Evolutionary conservation across 2,113 vertebrate genomes (phyloP).

Genomic region (Peromyscus polionotus): DNA sequence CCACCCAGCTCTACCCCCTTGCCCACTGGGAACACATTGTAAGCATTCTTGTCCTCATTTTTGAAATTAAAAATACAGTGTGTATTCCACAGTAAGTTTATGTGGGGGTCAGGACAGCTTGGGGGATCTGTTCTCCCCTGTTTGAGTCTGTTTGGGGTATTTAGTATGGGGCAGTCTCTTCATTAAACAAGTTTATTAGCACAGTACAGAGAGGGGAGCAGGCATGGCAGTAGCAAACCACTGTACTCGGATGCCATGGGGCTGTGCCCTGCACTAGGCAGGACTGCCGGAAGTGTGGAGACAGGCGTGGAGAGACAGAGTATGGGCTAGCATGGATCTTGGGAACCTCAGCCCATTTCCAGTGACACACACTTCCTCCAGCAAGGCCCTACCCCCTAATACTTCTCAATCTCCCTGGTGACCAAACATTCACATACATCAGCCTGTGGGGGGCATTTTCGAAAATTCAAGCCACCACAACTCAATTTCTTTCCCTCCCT

Average conservation of each 20-base stretch:
- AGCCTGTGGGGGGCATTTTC: neutral
- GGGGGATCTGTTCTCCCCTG: neutral
- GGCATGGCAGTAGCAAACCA: neutral
- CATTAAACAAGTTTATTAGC: neutral
- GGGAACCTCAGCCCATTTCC: neutral
- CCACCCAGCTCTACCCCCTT: neutral
- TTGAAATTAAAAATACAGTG: neutral
- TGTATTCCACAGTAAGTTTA: neutral
- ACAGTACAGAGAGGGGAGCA: neutral
- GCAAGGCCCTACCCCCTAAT: too few species aligned
- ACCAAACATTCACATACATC: neutral
- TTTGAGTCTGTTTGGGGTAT: neutral
- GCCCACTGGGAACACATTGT: neutral
- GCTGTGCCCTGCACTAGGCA: neutral
- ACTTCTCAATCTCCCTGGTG: neutral
- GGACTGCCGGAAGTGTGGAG: neutral
- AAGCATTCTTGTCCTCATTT: neutral
- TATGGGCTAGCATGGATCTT: neutral
- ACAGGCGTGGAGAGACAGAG: neutral
- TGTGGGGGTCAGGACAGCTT: neutral
- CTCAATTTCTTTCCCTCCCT: neutral
- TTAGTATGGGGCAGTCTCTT: neutral
- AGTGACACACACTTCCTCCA: neutral
- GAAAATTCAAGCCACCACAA: neutral
- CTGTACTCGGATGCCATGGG: neutral